Percentiles rank a stretch among this genome's conserved stretches.
These are phyloP conservation scores for Xestia rhomboidea DNA, from an alignment of 2,888 invertebrate genomes.

Conservation along the genomic window DNA sequence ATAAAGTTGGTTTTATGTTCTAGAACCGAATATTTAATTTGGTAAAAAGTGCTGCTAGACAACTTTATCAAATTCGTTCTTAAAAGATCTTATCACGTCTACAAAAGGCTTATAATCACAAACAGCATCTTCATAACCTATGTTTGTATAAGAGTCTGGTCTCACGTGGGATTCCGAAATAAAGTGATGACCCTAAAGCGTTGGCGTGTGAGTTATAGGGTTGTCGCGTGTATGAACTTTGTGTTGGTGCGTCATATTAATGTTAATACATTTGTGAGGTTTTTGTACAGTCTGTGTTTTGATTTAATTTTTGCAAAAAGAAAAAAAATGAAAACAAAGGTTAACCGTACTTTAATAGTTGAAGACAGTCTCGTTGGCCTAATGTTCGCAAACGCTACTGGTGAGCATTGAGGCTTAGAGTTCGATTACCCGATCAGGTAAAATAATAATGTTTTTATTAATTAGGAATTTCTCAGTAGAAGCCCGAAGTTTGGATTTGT, in stretches of 20 bases:
- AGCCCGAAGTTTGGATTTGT: no score
- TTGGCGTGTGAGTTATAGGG: constrained; percentile 78
- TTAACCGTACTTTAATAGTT: background rate
- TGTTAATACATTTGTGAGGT: constrained; percentile 60
- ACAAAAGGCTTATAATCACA: constrained; percentile 46
- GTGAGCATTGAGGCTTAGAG: background rate
- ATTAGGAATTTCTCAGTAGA: background rate
- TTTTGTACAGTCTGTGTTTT: constrained; percentile 58
- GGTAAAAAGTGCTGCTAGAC: constrained; percentile 33
- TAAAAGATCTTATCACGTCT: constrained; percentile 18
- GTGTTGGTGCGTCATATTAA: constrained; percentile 63
- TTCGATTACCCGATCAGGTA: background rate
- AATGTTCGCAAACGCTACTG: background rate
- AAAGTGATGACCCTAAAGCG: constrained; percentile 82
- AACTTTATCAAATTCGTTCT: constrained; percentile 42
- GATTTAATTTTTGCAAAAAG: constrained; percentile 25
- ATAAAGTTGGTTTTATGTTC: constrained; percentile 59
- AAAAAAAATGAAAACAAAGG: background rate
- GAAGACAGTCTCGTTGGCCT: background rate
- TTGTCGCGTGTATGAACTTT: constrained; percentile 71
- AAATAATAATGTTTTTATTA: background rate
- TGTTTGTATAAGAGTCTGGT: constrained; percentile 64
- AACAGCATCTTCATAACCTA: background rate
- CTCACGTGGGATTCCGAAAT: constrained; percentile 81
- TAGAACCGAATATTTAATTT: constrained; percentile 24